These are phyloP conservation scores for Diogma glabrata DNA, from an alignment of 2,888 invertebrate species.

Conservation along the genomic window DNA sequence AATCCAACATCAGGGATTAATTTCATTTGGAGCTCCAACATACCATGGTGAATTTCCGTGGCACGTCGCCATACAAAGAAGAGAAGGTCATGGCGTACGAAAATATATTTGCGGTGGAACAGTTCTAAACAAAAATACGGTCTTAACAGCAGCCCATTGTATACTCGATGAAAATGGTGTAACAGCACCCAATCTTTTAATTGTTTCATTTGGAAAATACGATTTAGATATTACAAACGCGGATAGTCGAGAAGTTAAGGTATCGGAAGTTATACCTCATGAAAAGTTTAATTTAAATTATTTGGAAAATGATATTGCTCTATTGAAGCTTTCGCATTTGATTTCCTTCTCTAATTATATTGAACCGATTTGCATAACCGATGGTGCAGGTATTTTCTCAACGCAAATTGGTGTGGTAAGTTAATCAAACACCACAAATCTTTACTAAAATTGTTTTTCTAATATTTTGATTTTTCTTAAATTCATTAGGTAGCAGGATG, in stretches of 20 bases:
- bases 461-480: too few relatives aligned
- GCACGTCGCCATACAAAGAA: not conserved
- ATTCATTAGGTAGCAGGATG: not conserved
- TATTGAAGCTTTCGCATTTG: not conserved
- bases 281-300: not conserved
- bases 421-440: too few relatives aligned
- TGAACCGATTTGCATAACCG: not conserved
- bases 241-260: too few relatives aligned
- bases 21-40: not conserved
- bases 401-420: too few relatives aligned
- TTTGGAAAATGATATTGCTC: constrained; percentile 1
- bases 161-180: not conserved
- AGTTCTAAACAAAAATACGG: not conserved
- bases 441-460: too few relatives aligned
- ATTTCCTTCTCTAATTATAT: not conserved
- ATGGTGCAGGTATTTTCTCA: too few relatives aligned
- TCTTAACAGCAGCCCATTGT: not conserved
- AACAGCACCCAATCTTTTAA: not conserved
- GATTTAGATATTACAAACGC: not conserved
- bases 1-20: too few relatives aligned
- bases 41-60: not conserved
- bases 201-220: not conserved
- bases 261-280: not conserved
- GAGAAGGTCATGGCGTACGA: not conserved
- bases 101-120: not conserved